phyloP scores from a whole-genome alignment of 2,888 invertebrate species.

The Callyntrura guangdongensis region DNA sequence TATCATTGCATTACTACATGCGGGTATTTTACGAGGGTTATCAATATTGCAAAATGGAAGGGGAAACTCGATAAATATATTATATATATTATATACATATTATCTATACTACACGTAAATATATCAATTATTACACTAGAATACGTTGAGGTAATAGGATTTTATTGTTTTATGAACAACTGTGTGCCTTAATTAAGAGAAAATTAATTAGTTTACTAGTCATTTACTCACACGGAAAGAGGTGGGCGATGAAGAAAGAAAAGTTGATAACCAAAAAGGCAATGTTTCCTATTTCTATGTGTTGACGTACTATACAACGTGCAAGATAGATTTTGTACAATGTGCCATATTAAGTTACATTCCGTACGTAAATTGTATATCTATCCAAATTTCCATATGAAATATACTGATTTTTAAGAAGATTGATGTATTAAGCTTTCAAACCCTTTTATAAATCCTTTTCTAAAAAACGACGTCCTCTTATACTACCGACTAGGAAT shows the following conservation, averaged over 20 bases:
- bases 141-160: not conserved
- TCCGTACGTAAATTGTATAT: not conserved
- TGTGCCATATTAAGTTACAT: slow-evolving; percentile 21
- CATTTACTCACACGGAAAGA: not conserved
- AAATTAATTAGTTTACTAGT: slow-evolving; percentile 69
- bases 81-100: slow-evolving; percentile 11
- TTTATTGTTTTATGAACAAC: slow-evolving; percentile 66
- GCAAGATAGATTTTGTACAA: not conserved
- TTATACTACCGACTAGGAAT: not conserved
- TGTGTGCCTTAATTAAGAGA: slow-evolving; percentile 74
- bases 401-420: not conserved
- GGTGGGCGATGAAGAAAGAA: not conserved
- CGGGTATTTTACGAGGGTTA: not conserved
- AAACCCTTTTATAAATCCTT: not conserved
- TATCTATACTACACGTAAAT: not conserved
- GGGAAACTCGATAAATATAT: not conserved
- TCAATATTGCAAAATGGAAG: not conserved
- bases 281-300: not conserved
- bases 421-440: not conserved
- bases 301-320: too few relatives aligned
- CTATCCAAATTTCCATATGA: not conserved
- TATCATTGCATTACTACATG: not conserved
- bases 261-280: not conserved
- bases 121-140: not conserved
- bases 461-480: not conserved